These are phyloP conservation scores for Acrocephalus arundinaceus DNA, from an alignment of 2,113 vertebrate species.

Conservation along the genomic window DNA sequence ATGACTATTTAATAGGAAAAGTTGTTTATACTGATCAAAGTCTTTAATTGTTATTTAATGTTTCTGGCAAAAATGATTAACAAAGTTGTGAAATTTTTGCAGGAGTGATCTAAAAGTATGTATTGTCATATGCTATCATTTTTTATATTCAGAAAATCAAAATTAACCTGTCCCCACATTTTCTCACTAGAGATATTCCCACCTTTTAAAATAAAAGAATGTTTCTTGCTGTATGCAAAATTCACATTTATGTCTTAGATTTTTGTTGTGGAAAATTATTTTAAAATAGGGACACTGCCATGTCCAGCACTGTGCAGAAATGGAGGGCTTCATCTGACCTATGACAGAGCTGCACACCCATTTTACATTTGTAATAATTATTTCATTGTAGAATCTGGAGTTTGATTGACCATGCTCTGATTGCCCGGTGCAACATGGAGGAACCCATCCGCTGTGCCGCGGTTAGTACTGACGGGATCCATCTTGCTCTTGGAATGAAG, in stretches of 20 bases:
- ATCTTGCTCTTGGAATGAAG: conserved; percentile 97
- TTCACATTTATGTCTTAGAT: not conserved
- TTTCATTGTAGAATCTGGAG: conserved; percentile 90
- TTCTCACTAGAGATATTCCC: not conserved
- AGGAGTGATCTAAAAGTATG: not conserved
- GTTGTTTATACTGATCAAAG: not conserved
- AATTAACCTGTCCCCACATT: not conserved
- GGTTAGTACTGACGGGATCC: conserved; percentile 93
- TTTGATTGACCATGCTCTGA: conserved; percentile 94
- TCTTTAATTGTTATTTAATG: not conserved
- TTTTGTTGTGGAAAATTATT: not conserved
- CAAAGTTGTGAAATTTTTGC: not conserved
- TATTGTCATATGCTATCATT: not conserved
- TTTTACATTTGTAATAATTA: not conserved
- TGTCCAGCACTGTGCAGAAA: not conserved
- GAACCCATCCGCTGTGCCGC: conserved; percentile 96
- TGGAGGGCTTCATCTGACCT: not conserved
- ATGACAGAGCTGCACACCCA: not conserved
- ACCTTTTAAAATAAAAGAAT: not conserved
- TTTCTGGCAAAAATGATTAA: not conserved
- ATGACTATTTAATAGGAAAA: not conserved
- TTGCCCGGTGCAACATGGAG: conserved; percentile 98
- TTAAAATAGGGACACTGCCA: not conserved
- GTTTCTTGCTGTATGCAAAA: not conserved
- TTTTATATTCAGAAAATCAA: not conserved